Conservation (phyloP, 2,888 invertebrate genomes). For the Drosophila percnosoma region DNA sequence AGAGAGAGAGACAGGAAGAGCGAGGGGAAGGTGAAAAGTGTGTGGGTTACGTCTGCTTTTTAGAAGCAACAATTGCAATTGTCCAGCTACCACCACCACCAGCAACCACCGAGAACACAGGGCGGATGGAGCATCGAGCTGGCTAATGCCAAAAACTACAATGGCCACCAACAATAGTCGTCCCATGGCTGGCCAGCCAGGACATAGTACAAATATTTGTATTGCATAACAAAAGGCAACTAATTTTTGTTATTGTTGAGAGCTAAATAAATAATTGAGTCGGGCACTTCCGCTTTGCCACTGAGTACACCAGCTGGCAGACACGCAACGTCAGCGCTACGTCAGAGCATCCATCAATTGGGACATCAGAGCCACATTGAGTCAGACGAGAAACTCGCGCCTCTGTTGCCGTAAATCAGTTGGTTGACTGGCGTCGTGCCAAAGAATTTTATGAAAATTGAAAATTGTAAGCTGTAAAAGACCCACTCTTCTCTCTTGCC, state of each 20-base stretch:
- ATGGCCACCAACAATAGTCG: slow-evolving; percentile 56
- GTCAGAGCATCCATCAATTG: slow-evolving; percentile 74
- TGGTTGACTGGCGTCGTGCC: slow-evolving; percentile 70
- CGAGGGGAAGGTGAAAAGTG: not conserved
- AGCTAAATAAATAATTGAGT: slow-evolving; percentile 77
- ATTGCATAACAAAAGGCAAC: slow-evolving; percentile 71
- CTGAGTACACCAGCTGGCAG: slow-evolving; percentile 14
- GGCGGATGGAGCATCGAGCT: slow-evolving; percentile 8
- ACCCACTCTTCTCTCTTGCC: not conserved
- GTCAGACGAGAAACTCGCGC: slow-evolving; percentile 48
- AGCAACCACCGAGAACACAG: not conserved
- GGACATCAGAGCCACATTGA: slow-evolving; percentile 58
- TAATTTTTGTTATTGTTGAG: slow-evolving; percentile 60
- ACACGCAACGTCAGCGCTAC: slow-evolving; percentile 40
- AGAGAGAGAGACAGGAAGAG: not conserved
- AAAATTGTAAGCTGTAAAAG: slow-evolving; percentile 66
- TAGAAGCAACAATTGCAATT: slow-evolving; percentile 76
- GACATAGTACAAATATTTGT: slow-evolving; percentile 63
- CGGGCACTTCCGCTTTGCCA: slow-evolving; percentile 68
- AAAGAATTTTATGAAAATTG: slow-evolving; percentile 75
- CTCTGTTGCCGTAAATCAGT: slow-evolving; percentile 76
- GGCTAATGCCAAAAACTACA: slow-evolving; percentile 62
- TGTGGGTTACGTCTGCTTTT: slow-evolving; percentile 10
- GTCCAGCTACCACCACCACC: slow-evolving; percentile 44
- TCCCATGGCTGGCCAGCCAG: slow-evolving; percentile 24